These are phyloP conservation scores for Gastrophysa polygoni DNA, from an alignment of 2,888 invertebrate species.

Conservation along the genomic window DNA sequence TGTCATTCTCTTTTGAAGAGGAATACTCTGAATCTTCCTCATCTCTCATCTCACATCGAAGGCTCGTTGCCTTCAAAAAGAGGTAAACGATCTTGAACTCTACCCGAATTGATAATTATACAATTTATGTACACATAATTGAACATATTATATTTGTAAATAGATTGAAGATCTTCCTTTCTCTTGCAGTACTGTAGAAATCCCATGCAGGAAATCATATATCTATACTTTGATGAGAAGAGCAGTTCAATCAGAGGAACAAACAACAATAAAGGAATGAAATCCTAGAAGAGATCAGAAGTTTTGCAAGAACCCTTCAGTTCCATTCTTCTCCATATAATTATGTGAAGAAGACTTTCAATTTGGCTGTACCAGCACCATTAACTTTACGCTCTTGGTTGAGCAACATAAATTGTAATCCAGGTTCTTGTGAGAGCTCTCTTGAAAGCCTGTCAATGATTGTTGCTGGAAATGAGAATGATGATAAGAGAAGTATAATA, in stretches of 20 bases:
- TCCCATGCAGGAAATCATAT: constrained; percentile 1
- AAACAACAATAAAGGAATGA: not conserved
- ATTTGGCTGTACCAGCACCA: too few relatives aligned
- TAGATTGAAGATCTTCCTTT: not conserved
- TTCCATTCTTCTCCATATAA: constrained; percentile 35
- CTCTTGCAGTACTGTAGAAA: not conserved
- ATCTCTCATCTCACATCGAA: not conserved
- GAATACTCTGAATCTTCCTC: too few relatives aligned
- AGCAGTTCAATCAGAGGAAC: not conserved
- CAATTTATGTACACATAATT: too few relatives aligned
- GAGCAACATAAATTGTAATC: constrained; percentile 32
- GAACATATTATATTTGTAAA: too few relatives aligned
- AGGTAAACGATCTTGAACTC: too few relatives aligned
- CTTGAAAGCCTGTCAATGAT: constrained; percentile 30
- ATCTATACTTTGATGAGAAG: too few relatives aligned
- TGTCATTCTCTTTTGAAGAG: too few relatives aligned
- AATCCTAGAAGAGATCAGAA: constrained; percentile 8
- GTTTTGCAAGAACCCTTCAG: constrained; percentile 33
- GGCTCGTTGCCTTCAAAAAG: not conserved
- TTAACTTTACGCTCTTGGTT: too few relatives aligned
- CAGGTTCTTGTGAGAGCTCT: constrained; percentile 36
- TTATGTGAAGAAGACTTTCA: too few relatives aligned
- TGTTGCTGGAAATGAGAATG: constrained; percentile 3
- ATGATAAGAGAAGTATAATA: constrained; percentile 11
- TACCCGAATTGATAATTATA: too few relatives aligned